phyloP scores from a whole-genome alignment of 2,113 vertebrate genomes.

The Upupa epops region DNA sequence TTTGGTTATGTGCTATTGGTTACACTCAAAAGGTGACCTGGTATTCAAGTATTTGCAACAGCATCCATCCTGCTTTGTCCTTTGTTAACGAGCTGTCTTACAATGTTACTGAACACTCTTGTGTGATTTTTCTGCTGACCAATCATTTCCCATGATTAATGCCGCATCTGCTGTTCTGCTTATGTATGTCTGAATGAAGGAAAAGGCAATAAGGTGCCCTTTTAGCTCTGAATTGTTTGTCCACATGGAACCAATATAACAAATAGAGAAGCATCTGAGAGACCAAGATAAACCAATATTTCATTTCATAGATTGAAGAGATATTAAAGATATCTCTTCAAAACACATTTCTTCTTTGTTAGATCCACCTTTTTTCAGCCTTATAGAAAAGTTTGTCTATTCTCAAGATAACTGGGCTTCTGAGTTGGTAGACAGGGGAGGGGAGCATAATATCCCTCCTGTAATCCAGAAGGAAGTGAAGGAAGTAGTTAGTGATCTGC shows the following conservation, averaged over 20 bases:
- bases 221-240: not conserved
- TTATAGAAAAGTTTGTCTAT: no score
- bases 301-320: not conserved
- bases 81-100: slow-evolving; percentile 49
- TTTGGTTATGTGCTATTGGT: not conserved
- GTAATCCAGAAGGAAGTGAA: no score
- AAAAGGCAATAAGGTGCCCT: slow-evolving; percentile 19
- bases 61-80: slow-evolving; percentile 3
- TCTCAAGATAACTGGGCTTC: no score
- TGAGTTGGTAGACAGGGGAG: no score
- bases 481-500: no score
- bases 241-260: not conserved
- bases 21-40: not conserved
- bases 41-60: not conserved
- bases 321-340: not conserved
- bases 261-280: not conserved
- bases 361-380: not conserved
- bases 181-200: not conserved
- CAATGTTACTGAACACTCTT: not conserved
- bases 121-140: slow-evolving; percentile 45
- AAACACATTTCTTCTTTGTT: not conserved
- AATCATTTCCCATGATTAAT: not conserved
- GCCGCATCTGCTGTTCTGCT: not conserved
- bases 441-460: no score
- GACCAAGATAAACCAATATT: not conserved